A percentile compares a stretch with the other conserved stretches of the same genome.
Evolutionary conservation across 37 sponge, comb jelly and placozoan species (phyloP).

Genomic region (Oopsacas minuta): DNA sequence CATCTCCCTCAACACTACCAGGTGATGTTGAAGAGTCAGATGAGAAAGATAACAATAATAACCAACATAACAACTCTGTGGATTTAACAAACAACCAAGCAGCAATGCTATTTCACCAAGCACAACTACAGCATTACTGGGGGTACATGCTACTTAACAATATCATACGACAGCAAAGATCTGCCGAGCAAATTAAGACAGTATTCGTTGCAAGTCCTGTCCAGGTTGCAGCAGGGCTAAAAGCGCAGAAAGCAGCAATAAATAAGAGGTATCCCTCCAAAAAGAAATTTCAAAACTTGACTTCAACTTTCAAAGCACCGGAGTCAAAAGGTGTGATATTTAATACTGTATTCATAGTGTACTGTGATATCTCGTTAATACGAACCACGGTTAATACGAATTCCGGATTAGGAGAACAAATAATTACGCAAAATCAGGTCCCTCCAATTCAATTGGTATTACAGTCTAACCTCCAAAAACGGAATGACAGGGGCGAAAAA

Average conservation of each 20-base stretch:
- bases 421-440: too few species aligned
- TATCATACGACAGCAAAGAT: neutral
- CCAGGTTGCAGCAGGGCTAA: neutral
- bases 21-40: neutral
- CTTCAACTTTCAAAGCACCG: neutral
- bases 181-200: neutral
- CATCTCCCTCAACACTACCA: neutral
- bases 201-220: neutral
- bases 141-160: neutral
- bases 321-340: neutral
- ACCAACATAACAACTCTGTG: neutral
- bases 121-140: neutral
- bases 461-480: too few species aligned
- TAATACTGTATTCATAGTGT: too few species aligned
- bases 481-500: too few species aligned
- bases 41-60: neutral
- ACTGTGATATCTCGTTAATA: too few species aligned
- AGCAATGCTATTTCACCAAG: neutral
- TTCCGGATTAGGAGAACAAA: too few species aligned
- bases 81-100: neutral
- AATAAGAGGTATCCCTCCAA: neutral
- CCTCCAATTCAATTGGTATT: too few species aligned
- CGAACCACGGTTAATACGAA: too few species aligned
- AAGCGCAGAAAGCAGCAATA: neutral
- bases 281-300: neutral